Evolutionary conservation across 1,140 invertebrate genomes (phyloP), one percentile per base, ranked within the genome.

Genomic region (Leptoteleia sp.): DNA sequence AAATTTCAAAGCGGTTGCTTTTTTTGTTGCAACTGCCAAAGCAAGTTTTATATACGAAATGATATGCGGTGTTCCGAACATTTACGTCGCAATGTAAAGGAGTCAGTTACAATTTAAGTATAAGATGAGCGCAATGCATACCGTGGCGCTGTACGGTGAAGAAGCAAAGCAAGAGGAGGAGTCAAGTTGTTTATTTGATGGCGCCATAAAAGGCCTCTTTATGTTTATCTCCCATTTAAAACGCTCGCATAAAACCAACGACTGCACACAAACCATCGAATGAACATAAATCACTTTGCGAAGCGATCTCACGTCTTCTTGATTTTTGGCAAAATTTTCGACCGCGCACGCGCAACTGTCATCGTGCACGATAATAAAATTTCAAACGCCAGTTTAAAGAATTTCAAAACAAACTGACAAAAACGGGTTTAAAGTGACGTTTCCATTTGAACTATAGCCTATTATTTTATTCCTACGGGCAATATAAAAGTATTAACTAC

Each of bases 101-200:
- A 71, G 27, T 61, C 37, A 79, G 62, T 65, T 70, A 72, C 42
- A 79, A 70, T 64, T 79, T 71, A 72, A 70, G 57, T 27, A 61
- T 54, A 71, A 71, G 43, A 77, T 31, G 45, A 55, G 12, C 55
- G 61, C 62, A 62, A 68, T 55, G 45, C 54, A 78, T 33, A 40
- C 29, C 40, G 50, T 40, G 43, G 67, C 43, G 54, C 40, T 52
- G 73, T 62, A 82, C 76, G 73, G 81, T 72, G 70, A 73, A 82
- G 76, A 83, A 79, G 81, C 79, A 81, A 82, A 82, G 82, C 84
- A 84, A 84, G 84, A 88, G 86, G 82, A 90, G 88, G 85, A 90
- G 87, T 89, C 87, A 89, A 89, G 88, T 89, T 90, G 89, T 90
- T 90, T 89, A 90, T 90, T 90, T 90, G 89, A 90, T 90, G 88